A percentile compares a stretch with the other conserved stretches of the same genome.
These are phyloP conservation scores for chimpanzee (Pan troglodytes) DNA, from an alignment of 2,113 vertebrate genomes.

Conservation along the genomic window NHGRI_mPanTro3-v2.1_pri NC_072416.2:72950001-72950500, in stretches of 20 bases:
- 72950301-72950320: too few species aligned
- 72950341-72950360: too few species aligned
- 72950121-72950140: neutral
- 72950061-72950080: neutral
- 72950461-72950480: too few species aligned
- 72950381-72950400: too few species aligned
- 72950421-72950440: neutral
- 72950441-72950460: neutral
- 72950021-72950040: neutral
- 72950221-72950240: constrained; percentile 3
- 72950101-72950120: neutral
- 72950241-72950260: neutral
- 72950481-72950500: too few species aligned
- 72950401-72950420: too few species aligned
- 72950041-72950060: neutral
- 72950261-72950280: too few species aligned
- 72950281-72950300: too few species aligned
- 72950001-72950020: neutral
- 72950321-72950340: too few species aligned
- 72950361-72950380: too few species aligned
- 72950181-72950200: neutral
- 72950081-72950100: neutral
- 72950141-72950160: neutral
- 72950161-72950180: neutral
- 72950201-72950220: constrained; percentile 10